Base-by-base conservation (phyloP, 1,140 invertebrate genomes). In the Nephotettix cincticeps region DNA sequence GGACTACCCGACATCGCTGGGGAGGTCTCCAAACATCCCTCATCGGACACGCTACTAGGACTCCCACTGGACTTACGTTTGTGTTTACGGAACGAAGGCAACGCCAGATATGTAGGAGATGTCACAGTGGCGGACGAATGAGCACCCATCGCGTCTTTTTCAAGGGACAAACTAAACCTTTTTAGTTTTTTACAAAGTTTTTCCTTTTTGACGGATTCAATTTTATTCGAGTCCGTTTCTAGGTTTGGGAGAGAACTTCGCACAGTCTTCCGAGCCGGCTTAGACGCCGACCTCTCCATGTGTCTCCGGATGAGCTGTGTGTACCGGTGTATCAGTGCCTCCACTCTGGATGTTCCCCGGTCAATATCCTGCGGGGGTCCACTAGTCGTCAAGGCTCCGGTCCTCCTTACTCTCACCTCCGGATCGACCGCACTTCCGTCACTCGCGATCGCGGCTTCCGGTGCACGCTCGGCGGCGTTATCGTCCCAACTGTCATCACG, bases 61-160 rank as follows among this genome's bases (percentile, higher is more conserved):
- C 69, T 70, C 1, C 32, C 30, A 14, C 28, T 29, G 14, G 32
- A 64, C 23, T 43, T 63, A 0, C 61, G 13, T 65, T 70, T 70
- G 30, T 27, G 43, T 51, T 61, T 63, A 3, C 69, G 56, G n/a
- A 43, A 27, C 23, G 69, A 28, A 27, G 69, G 69, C 30, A 70
- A 30, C n/a, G 69, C 69, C 14, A 70, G 61, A 51, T 70, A 70
- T 1, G 69, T 70, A 19, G 58, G 51, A 14, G 69, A 63, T 21
- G 30, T 58, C 11, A 40, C 32, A 1, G 27, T n/a, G 0, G 43
- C 17, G 11, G 1, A 21, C n/a, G 56, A 69, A 9, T 67, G 64
- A 43, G 64, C 23, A 21, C 64, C 64, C 64, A 67, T 67, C 2
- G 61, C n/a, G 19, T 64, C 61, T 43, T 43, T 67, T 19, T 67